Evolutionary conservation across 2,888 invertebrate species (phyloP), one percentile per base, ranked within the genome.

Genomic region (Cephus runcator): DNA sequence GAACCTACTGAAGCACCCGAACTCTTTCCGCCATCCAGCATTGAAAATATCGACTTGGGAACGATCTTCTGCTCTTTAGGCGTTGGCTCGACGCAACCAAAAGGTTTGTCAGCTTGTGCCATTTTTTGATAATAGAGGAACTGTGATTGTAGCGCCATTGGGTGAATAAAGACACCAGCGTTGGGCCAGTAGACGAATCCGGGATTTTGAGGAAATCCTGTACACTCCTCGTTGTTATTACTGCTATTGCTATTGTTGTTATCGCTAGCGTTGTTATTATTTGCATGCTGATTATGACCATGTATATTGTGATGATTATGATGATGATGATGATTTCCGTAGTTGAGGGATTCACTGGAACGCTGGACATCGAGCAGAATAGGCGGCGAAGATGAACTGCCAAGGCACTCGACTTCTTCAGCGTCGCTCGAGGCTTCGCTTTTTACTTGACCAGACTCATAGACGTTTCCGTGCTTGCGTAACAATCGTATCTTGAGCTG

Each of bases 111-210:
- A 76, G 89, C 91, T 40, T 95, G 94, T 1, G 96, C 94, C 87
- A 96, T 92, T 87, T 95, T 93, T 87, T 96, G 96, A 86, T 96
- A 96, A 89, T 96, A 96, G 69, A 96, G 91, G 23, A 95, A 92
- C 84, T 95, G 94, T 2, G 95, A 95, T 83, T 95, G 95, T 73
- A 95, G 88, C 0, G 96, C 95, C 90, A 96, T 92, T 0, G 96
- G 96, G 81, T 96, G 96, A 82, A 96, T 93, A 84, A 95, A 94
- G 0, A 96, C 93, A 0, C 95, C 95, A 0, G 95, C 94, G 83
- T 94, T 94, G 0, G 95, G 95, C 95, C 95, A 95, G 87, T 94
- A 95, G 34, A 95, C 94, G 87, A 94, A 94, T 0, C 94, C 94
- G 0, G 91, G 87, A 79, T 89, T 90, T 34, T 78, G 76, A 1